Base-by-base conservation (phyloP, 2,888 invertebrate genomes). In the Trissolcus brochymenae region DNA sequence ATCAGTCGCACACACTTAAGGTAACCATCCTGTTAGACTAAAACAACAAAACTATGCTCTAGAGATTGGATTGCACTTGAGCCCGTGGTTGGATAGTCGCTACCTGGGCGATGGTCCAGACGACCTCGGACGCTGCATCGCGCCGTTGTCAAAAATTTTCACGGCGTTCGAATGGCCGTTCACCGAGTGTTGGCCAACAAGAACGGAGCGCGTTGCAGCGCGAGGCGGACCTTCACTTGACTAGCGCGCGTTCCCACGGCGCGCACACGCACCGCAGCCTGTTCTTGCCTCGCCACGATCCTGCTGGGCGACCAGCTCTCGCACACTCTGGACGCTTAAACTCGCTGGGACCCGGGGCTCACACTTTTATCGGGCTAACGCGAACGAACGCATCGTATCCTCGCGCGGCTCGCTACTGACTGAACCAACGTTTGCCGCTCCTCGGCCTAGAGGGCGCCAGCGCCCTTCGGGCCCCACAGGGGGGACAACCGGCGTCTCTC, bases 371-470 rank as follows among this genome's bases (percentile, higher is more conserved):
- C 29, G 16, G 25, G 49, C 16, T 35, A 21, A 19, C 67, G 50
- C 66, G 61, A 19, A 54, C 83, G 59, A 71, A 59, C 66, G 59
- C 72, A 64, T 67, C 77, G 54, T 67, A 66, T 55, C 59, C 54
- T 68, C 79, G 79, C 80, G 82, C 83, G 86, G 81, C 84, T 84
- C 80, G 81, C 83, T 85, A 85, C 84, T 81, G 84, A 89, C 88
- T 89, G 82, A 82, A 80, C 83, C 79, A 14, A 16, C 14, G 86
- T 85, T 84, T 86, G 86, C 81, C 57, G 64, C 66, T 65, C 78
- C 70, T 82, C 79, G 79, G 85, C 86, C 7, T 84, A 76, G 88
- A 81, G 84, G 87, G 88, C 88, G 85, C 82, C 85, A 83, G 75
- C 72, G 62, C 83, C 81, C 80, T 76, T 62, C 49, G 56, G 79